Evolutionary conservation across 1,140 invertebrate genomes (phyloP), one percentile per base, ranked within the genome.

Genomic region (Cydia pomonella): DNA sequence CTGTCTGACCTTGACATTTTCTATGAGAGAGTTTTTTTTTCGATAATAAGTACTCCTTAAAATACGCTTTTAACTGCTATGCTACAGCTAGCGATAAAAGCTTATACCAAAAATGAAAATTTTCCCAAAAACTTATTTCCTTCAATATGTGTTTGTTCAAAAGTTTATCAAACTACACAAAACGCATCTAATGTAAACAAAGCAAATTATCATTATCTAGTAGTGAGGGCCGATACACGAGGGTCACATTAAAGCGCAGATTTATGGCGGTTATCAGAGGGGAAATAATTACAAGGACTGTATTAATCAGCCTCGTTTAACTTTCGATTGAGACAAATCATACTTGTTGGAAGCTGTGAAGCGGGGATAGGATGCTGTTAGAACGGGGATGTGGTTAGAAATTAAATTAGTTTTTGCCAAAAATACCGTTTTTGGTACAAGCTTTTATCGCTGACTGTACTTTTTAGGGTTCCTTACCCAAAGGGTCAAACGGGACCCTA

Each of bases 191-290:
- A 53, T 18, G 18, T 18, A 53, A 53, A 53, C 50, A 53, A 53
- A 21, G 50, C 50, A 53, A 53, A 53, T 18, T 47, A 47, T 47
- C 12, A 47, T 47, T 47, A 47, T 12, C 44, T 5, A 47, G 44
- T 47, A 7, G 50, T 9, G n/a, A 53, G 50, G 50, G 63, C 25
- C 16, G 63, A 29, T 66, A 33, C 63, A 29, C 63, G 13, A 6
- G 63, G 63, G 27, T 13, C 62, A 25, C 62, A 29, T 63, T 63
- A 33, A n/a, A n/a, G 27, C 16, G 25, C 63, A 29, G 23, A 66
- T 66, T 66, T 66, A 66, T 66, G 25, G 16, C 6, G 27, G 16
- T 66, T 66, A 66, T 66, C 63, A 66, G 63, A 33, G 27, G 27
- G 63, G 63, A 66, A 66, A 66, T 66, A 66, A 66, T 66, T 66